A percentile compares a stretch with the other conserved stretches of the same genome.
These are phyloP conservation scores for Regulus satrapa DNA, from an alignment of 2,113 vertebrate genomes.

Conservation along the genomic window DNA sequence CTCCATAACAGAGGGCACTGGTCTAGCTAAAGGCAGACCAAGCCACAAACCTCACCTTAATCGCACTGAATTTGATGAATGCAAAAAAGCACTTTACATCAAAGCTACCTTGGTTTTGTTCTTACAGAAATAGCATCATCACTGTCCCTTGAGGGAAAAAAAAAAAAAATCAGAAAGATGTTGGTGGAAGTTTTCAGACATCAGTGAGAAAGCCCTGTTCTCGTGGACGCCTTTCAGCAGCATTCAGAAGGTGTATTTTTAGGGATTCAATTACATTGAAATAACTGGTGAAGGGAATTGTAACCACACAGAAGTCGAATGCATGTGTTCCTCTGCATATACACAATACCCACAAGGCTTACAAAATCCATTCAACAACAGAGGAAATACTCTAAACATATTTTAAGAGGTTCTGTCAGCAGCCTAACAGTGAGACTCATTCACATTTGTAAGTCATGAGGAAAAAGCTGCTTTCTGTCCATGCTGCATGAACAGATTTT, in stretches of 20 bases:
- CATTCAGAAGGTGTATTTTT: not conserved
- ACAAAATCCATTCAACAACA: not conserved
- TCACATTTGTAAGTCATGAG: conserved; percentile 3
- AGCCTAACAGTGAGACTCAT: not conserved
- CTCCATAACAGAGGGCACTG: not conserved
- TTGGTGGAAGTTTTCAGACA: not conserved
- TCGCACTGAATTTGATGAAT: not conserved
- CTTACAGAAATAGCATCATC: not conserved
- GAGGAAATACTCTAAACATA: not conserved
- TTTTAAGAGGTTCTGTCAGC: conserved; percentile 19
- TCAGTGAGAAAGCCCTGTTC: not conserved
- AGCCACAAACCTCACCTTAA: not conserved
- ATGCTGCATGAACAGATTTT: conserved; percentile 50
- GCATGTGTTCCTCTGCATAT: not conserved
- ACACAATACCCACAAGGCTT: not conserved
- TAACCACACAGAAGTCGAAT: not conserved
- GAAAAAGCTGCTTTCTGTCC: conserved; percentile 39
- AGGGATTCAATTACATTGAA: not conserved
- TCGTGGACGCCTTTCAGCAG: not conserved
- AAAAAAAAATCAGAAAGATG: not conserved
- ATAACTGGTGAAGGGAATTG: not conserved
- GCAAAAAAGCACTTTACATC: not conserved
- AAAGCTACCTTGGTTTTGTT: not conserved
- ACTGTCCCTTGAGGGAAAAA: not conserved
- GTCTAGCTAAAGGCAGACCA: not conserved